phyloP scores from a whole-genome alignment of 2,113 vertebrate species.

The Bubo scandiacus region DNA sequence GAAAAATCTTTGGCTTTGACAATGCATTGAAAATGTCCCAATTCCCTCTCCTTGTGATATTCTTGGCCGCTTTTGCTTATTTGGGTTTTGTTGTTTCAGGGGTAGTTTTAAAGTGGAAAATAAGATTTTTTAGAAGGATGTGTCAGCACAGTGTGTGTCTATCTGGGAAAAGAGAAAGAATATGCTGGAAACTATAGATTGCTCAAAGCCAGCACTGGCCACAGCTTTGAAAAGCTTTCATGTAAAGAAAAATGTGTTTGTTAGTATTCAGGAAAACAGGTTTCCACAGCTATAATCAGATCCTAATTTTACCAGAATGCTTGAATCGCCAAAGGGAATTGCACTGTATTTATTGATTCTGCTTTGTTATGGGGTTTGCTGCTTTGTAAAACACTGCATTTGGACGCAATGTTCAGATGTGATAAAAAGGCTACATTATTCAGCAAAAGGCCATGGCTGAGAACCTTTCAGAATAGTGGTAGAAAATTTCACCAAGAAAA shows the following conservation, averaged over 20 bases:
- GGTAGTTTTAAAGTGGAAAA: constrained; percentile 25
- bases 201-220: not conserved
- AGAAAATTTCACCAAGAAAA: constrained; percentile 19
- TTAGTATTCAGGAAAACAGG: constrained; percentile 39
- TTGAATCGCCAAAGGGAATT: constrained; percentile 21
- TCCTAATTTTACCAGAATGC: constrained; percentile 56
- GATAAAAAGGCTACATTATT: constrained; percentile 53
- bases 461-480: not conserved
- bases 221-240: constrained; percentile 41
- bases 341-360: constrained; percentile 65
- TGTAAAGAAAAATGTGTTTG: constrained; percentile 52
- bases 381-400: constrained; percentile 49
- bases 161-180: not conserved
- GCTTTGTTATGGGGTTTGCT: constrained; percentile 49
- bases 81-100: constrained; percentile 17
- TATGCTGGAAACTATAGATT: not conserved
- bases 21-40: not conserved
- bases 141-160: not conserved
- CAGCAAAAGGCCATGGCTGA: constrained; percentile 45
- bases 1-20: constrained; percentile 20
- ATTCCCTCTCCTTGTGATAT: not conserved
- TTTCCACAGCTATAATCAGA: constrained; percentile 60
- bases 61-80: constrained; percentile 8
- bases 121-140: constrained; percentile 7
- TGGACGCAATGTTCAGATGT: constrained; percentile 27